These are phyloP conservation scores for Drosophila anomalata DNA, from an alignment of 2,888 invertebrate genomes.

Conservation along the genomic window DNA sequence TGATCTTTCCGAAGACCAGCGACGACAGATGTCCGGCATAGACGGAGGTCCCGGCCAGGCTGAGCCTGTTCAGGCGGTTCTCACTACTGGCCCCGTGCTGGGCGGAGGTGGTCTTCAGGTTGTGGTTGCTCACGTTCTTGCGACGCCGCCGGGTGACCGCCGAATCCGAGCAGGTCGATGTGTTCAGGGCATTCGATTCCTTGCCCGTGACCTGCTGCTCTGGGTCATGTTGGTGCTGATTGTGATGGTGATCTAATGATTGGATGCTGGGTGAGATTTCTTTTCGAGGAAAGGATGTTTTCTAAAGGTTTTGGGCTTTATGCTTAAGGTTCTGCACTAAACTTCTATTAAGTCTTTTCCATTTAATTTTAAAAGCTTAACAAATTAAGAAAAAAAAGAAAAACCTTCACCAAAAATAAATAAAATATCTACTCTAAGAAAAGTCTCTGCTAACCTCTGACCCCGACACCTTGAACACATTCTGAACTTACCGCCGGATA, in stretches of 20 bases:
- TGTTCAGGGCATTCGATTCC: constrained; percentile 81
- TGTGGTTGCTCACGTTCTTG: constrained; percentile 80
- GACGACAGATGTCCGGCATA: constrained; percentile 83
- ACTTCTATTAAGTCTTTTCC: too few relatives aligned
- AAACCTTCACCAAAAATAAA: background rate
- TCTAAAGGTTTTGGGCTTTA: too few relatives aligned
- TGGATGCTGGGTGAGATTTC: constrained; percentile 11
- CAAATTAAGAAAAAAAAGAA: background rate
- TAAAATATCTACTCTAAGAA: background rate
- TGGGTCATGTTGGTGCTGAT: constrained; percentile 35
- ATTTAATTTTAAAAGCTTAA: background rate
- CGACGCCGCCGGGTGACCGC: constrained; percentile 82
- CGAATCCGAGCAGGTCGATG: constrained; percentile 83
- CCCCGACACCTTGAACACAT: constrained; percentile 27
- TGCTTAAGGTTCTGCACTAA: too few relatives aligned
- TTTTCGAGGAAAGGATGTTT: background rate
- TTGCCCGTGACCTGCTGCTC: constrained; percentile 59
- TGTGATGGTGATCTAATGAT: constrained; percentile 31
- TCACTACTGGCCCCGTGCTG: constrained; percentile 78
- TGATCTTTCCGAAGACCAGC: constrained; percentile 93
- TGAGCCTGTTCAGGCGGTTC: constrained; percentile 82
- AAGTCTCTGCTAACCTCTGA: constrained; percentile 1
- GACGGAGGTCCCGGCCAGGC: constrained; percentile 83
- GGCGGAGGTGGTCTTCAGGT: constrained; percentile 68
- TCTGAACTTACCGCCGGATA: constrained; percentile 78